Base-by-base conservation (phyloP, 1,140 invertebrate genomes). In the Zaprionus ghesquierei region DNA sequence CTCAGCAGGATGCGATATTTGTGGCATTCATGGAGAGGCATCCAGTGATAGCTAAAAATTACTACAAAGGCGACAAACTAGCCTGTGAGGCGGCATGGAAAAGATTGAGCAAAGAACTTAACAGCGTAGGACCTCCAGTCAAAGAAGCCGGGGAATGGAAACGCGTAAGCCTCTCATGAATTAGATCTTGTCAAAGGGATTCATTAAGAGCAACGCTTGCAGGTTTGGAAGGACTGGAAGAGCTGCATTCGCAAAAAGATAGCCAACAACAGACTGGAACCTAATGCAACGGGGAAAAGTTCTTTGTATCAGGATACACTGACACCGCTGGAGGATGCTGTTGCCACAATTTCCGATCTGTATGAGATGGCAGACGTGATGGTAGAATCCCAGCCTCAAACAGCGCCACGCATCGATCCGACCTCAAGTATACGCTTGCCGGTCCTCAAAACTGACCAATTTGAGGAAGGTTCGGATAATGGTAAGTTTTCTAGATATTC, bases 191-290 rank as follows among this genome's bases (percentile, higher is more conserved):
- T 15, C 18, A 0, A 5, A 5, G 4, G 1, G 10, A 25, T 9
- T n/a, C 1, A 44, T 22, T 10, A 0, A 2, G 29, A 13, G 5
- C 9, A n/a, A 5, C 8, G 6, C 6, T n/a, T 2, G 18, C 12
- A 81, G 79, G 79, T 86, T n/a, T 86, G 81, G 81, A 86, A 86
- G 58, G 81, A 86, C 41, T 86, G 81, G 81, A 86, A 87, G 38
- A 87, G 69, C 25, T 87, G 82, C 63, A 86, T 86, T 10, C 66
- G 75, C 18, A 86, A 87, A 44, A 86, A 86, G 41, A 86, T 86
- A 18, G 73, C 75, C 0, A 81, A 65, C 35, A 86, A 86, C 53
- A 62, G 81, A 2, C 31, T 86, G 20, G 81, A 86, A 10, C 73
- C 81, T 0, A 81, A 81, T 35, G 70, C 41, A 15, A 72, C 59